Evolutionary conservation across 2,113 vertebrate genomes (phyloP).

Genomic region (Toxotes chatareus): DNA sequence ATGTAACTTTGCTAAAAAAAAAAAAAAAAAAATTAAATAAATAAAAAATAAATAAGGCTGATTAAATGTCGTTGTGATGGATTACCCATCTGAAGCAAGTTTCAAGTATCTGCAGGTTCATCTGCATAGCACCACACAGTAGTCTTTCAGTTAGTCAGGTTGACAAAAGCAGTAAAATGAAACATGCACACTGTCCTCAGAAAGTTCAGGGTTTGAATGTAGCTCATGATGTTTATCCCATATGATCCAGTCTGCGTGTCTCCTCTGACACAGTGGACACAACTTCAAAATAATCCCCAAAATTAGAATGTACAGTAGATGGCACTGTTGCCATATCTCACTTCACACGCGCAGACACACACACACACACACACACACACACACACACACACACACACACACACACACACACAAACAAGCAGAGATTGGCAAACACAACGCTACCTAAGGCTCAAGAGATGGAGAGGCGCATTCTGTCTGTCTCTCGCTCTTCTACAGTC

Average conservation of each 20-base stretch:
- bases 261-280: slow-evolving; percentile 3
- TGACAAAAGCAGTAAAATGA: slow-evolving; percentile 11
- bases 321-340: slow-evolving; percentile 77
- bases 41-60: slow-evolving; percentile 29
- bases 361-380: slow-evolving; percentile 48
- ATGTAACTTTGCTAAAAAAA: slow-evolving; percentile 23
- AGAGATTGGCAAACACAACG: slow-evolving; percentile 66
- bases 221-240: slow-evolving; percentile 18
- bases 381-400: slow-evolving; percentile 26
- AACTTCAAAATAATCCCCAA: slow-evolving; percentile 1
- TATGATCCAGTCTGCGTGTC: slow-evolving; percentile 16
- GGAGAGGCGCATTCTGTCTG: slow-evolving; percentile 49
- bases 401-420: slow-evolving; percentile 49
- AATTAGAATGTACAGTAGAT: slow-evolving; percentile 64
- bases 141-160: neutral
- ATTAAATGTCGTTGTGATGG: slow-evolving; percentile 65
- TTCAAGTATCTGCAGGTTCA: slow-evolving; percentile 50
- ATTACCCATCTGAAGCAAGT: slow-evolving; percentile 52
- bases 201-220: slow-evolving; percentile 16
- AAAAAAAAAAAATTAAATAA: neutral
- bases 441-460: slow-evolving; percentile 61
- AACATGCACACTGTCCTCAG: neutral
- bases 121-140: slow-evolving; percentile 35
- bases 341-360: slow-evolving; percentile 7
- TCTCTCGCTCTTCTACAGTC: neutral